Base-by-base conservation (phyloP, 2,888 invertebrate genomes). In the Drosophila ustulata region DNA sequence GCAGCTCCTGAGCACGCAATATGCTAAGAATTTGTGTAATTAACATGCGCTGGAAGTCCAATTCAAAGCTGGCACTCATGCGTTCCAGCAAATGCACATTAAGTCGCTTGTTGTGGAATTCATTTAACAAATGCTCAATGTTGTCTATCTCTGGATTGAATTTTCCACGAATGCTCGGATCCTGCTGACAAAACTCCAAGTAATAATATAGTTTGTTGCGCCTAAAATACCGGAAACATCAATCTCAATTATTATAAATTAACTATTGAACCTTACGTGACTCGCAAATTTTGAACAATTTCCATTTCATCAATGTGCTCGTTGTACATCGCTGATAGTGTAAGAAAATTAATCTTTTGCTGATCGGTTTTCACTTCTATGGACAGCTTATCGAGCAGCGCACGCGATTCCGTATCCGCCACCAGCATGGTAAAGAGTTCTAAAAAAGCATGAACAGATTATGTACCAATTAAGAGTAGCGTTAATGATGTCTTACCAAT, bases 171-270 rank as follows among this genome's bases (percentile, higher is more conserved):
- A 92, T 85, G n/a, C 79, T 78, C 4, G 91, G 84, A 82, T 92
- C 91, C 49, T 91, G 89, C 55, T 92, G 91, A 56, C 91, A 91
- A 30, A 93, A 88, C 68, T 93, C 93, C 72, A 90, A 80, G 66
- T 91, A 92, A 56, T 93, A 93, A 73, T 82, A 91, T 23, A 92
- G 88, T 56, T 92, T 93, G 18, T 92, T 86, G 13, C 92, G 92
- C 34, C 92, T 92, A 62, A 3, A 51, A 69, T 37, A 2, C n/a
- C 30, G 26, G 0, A 18, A 4, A 8, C 3, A 23, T 37, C 18
- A 30, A 23, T 3, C 8, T 3, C 9, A 50, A 52, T 50, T 8
- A 18, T 30, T 11, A 5, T 5, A 6, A 11, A 39, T 6, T 6
- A 25, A 1, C 28, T 7, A 5, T 3, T 9, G 23, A 5, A 0